phyloP scores from a whole-genome alignment of 2,888 invertebrate genomes.

The Aporophyla lueneburgensis region DNA sequence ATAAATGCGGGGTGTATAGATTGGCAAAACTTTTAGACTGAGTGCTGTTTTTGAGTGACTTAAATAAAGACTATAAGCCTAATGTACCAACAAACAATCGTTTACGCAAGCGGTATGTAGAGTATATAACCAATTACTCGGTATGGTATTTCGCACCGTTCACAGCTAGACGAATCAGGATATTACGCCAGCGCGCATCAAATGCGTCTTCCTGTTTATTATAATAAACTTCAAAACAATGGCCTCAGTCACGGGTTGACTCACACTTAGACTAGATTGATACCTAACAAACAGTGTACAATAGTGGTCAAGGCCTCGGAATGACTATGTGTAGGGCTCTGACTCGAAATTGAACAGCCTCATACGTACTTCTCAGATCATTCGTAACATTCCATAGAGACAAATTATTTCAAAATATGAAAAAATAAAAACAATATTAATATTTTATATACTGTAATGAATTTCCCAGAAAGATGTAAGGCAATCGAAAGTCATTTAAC shows the following conservation, averaged over 20 bases:
- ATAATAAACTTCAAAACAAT: conserved; percentile 25
- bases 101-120: background rate
- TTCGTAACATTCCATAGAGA: background rate
- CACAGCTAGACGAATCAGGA: conserved; percentile 20
- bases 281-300: background rate
- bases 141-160: background rate
- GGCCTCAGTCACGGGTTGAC: conserved; percentile 9
- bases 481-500: background rate
- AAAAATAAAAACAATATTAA: background rate
- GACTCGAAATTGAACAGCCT: background rate
- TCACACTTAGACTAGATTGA: conserved; percentile 11
- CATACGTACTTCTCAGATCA: background rate
- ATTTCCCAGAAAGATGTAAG: background rate
- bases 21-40: background rate
- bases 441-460: background rate
- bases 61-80: background rate
- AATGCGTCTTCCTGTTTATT: conserved; percentile 44
- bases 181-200: conserved; percentile 24
- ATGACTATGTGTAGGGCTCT: background rate
- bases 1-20: background rate
- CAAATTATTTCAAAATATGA: background rate
- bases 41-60: background rate
- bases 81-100: background rate
- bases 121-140: background rate
- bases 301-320: background rate